These are phyloP conservation scores for Bathynomus jamesi DNA, from an alignment of 1,140 invertebrate species.

Conservation along the genomic window DNA sequence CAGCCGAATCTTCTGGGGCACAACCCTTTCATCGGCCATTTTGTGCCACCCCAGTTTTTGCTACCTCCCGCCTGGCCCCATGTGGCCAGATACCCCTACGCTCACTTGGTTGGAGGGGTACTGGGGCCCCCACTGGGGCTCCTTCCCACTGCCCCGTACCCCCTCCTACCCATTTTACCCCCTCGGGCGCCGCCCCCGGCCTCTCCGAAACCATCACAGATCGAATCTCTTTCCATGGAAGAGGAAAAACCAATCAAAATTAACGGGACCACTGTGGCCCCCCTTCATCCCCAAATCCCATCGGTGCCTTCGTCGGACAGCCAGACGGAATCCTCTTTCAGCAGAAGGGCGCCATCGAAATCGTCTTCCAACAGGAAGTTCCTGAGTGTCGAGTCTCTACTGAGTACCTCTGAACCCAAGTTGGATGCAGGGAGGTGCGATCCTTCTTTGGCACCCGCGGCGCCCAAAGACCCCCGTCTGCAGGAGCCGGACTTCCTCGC, in stretches of 20 bases:
- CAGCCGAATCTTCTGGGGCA: conserved; percentile 10
- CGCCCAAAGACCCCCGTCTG: conserved; percentile 7
- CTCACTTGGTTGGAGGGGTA: conserved; percentile 23
- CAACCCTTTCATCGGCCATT: conserved; percentile 12
- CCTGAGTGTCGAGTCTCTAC: conserved; percentile 35
- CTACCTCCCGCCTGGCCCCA: conserved; percentile 31
- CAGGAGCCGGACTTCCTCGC: conserved; percentile 7
- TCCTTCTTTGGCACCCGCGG: background rate
- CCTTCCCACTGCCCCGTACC: conserved; percentile 11
- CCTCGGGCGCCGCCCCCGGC: conserved; percentile 16
- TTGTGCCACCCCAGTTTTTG: conserved; percentile 19
- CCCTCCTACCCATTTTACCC: conserved; percentile 16
- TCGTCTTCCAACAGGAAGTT: conserved; percentile 25
- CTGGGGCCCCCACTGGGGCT: conserved; percentile 24
- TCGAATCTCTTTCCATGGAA: conserved; percentile 28
- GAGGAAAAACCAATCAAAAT: background rate
- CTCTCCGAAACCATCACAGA: conserved; percentile 30
- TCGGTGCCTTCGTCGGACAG: background rate
- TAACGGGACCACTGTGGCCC: background rate
- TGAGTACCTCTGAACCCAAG: background rate
- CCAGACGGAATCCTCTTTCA: background rate
- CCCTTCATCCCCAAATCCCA: no score
- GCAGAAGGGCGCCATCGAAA: conserved; percentile 3
- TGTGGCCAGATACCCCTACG: conserved; percentile 16
- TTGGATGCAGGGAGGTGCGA: conserved; percentile 3